Evolutionary conservation across 2,113 vertebrate species (phyloP).

Genomic region (Amia ocellicauda): DNA sequence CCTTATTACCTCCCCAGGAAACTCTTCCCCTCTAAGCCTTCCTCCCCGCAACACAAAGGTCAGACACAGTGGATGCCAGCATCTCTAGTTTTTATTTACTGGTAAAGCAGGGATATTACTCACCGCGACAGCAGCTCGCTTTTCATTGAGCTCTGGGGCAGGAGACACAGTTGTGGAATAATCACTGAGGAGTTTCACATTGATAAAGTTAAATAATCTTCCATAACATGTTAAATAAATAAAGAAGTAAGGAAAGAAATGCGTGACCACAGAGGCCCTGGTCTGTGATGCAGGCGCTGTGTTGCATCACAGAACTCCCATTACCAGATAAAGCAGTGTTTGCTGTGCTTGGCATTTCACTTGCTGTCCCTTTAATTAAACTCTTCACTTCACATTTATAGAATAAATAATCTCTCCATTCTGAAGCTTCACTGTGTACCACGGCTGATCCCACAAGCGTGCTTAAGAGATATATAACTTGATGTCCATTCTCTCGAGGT

Average conservation of each 20-base stretch:
- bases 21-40: constrained; percentile 11
- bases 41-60: constrained; percentile 38
- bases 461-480: too few relatives aligned
- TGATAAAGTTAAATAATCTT: constrained; percentile 8
- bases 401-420: too few relatives aligned
- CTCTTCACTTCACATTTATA: too few relatives aligned
- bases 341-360: too few relatives aligned
- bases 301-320: too few relatives aligned
- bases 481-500: not conserved
- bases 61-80: constrained; percentile 21
- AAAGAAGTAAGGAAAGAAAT: too few relatives aligned
- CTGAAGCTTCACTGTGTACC: too few relatives aligned
- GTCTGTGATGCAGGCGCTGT: too few relatives aligned
- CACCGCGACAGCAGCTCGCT: constrained; percentile 40
- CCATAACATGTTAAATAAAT: not conserved
- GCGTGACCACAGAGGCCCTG: too few relatives aligned
- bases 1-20: constrained; percentile 9
- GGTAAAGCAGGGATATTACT: constrained; percentile 41
- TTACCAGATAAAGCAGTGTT: too few relatives aligned
- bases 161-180: constrained; percentile 14
- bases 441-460: too few relatives aligned
- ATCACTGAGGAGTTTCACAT: not conserved
- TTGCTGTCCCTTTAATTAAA: too few relatives aligned
- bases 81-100: constrained; percentile 49
- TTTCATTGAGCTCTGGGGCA: constrained; percentile 27